Evolutionary conservation across 2,113 vertebrate genomes (phyloP), one percentile per base, ranked within the genome.

Genomic region (Neoarius graeffei): DNA sequence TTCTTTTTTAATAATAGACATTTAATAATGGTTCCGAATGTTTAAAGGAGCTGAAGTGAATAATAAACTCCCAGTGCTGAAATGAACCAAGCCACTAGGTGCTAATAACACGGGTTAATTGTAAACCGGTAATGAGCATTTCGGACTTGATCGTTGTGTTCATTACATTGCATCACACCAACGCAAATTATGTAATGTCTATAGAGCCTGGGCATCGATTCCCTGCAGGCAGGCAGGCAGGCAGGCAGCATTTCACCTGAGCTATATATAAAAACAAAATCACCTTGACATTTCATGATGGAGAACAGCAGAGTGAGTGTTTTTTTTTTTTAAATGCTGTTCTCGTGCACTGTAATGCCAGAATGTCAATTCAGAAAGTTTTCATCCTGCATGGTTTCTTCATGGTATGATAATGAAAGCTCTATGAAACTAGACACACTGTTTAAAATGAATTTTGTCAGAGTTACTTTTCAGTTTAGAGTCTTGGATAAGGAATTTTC

Each of bases 151-250:
- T 79, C 62, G 74, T 25, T 80, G 60, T 19, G 74, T 79, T 86
- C 85, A 79, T 86, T 77, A 66, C 30, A 15, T 86, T 57, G 85
- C 85, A 57, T 57, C 85, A 86, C 74, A 56, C 85, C 20, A 25
- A 66, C 74, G 60, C 74, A 66, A 64, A 81, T 81, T 56, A 64
- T 25, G 59, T 80, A 64, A 30, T 0, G n/a, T 62, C 50, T 35
- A 5, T 30, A 79, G n/a, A 80, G 60, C 6, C 62, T 56, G 4
- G 4, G 19, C 11, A 6, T 67, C 52, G 19, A 23, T 30, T 1
- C 74, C 60, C 74, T 11, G 13, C 60, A 52, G 73, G 73, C 17
- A 4, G 27, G 13, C 60, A 52, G 73, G 71, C 17, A 4, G 27
- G 13, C 60, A 52, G 73, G 73, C 17, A 4, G 27, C 17, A 13